Conservation (phyloP, 2,797 vertebrate species). For the Lithobates sylvaticus region DNA sequence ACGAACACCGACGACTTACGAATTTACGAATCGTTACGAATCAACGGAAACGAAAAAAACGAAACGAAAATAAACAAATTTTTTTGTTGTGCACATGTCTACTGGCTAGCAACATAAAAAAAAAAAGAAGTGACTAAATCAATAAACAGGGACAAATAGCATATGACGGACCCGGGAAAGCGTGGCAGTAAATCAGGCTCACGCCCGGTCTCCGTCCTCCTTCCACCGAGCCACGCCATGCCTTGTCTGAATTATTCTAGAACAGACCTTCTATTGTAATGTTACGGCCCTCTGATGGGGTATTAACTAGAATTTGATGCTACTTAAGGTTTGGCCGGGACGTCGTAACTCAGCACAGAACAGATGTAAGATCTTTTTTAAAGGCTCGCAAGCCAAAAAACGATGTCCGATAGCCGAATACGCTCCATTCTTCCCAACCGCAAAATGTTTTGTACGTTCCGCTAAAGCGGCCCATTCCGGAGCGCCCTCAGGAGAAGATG, state of each 20-base stretch:
- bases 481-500: neutral
- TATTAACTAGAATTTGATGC: constrained; percentile 59
- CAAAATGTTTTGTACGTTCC: constrained; percentile 1
- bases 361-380: constrained; percentile 33
- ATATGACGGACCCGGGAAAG: too few species aligned
- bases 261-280: constrained; percentile 7
- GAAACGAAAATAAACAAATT: too few species aligned
- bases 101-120: too few species aligned
- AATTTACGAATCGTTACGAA: too few species aligned
- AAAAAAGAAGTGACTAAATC: too few species aligned
- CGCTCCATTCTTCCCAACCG: neutral
- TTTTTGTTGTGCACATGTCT: too few species aligned
- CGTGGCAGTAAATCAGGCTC: too few species aligned
- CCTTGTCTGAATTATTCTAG: constrained; percentile 6
- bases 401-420: neutral
- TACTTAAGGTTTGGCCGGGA: constrained; percentile 42
- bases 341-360: constrained; percentile 11
- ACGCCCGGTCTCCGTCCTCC: neutral
- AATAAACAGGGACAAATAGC: too few species aligned
- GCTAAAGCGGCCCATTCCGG: neutral
- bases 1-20: too few species aligned
- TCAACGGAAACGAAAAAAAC: too few species aligned
- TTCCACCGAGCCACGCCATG: neutral
- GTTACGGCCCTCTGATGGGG: constrained; percentile 60
- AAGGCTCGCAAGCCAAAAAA: constrained; percentile 20